Evolutionary conservation across 1,140 invertebrate genomes (phyloP).

Genomic region (Ceratina australensis): DNA sequence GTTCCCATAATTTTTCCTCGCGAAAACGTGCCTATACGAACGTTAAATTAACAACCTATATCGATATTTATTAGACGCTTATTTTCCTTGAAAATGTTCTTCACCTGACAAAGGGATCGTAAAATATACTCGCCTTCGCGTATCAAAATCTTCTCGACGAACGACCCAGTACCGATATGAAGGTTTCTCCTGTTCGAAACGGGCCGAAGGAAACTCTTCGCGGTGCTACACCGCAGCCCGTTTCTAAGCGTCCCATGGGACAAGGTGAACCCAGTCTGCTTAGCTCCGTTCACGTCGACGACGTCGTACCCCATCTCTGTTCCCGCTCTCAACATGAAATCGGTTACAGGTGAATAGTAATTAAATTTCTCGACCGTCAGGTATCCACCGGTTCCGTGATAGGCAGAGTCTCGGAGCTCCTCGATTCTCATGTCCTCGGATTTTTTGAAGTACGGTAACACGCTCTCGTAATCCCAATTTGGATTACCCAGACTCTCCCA

Average conservation of each 20-base stretch:
- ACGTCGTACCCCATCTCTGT: constrained; percentile 85
- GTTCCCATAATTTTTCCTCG: too few species aligned
- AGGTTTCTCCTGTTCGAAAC: constrained; percentile 86
- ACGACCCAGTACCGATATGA: constrained; percentile 82
- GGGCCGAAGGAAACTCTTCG: constrained; percentile 89
- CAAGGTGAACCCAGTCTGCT: constrained; percentile 86
- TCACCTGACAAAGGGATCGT: too few species aligned
- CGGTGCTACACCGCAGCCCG: constrained; percentile 90
- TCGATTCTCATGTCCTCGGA: too few species aligned
- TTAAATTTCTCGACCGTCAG: constrained; percentile 82
- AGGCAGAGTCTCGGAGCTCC: constrained; percentile 80
- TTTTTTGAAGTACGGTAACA: too few species aligned
- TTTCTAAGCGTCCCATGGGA: constrained; percentile 89
- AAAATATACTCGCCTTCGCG: constrained; percentile 68
- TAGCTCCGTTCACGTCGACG: constrained; percentile 87
- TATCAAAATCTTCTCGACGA: constrained; percentile 84
- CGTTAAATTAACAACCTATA: background rate
- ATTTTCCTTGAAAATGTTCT: background rate
- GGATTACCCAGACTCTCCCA: constrained; percentile 85
- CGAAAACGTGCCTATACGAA: too few species aligned
- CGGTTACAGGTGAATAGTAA: constrained; percentile 82
- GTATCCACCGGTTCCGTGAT: constrained; percentile 86
- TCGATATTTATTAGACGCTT: background rate
- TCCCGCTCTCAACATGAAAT: constrained; percentile 85
- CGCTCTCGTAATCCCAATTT: constrained; percentile 88